A percentile compares a stretch with the other conserved stretches of the same genome.
phyloP scores from a whole-genome alignment of 2,797 vertebrate genomes.

The Ambastaia sidthimunki region DNA sequence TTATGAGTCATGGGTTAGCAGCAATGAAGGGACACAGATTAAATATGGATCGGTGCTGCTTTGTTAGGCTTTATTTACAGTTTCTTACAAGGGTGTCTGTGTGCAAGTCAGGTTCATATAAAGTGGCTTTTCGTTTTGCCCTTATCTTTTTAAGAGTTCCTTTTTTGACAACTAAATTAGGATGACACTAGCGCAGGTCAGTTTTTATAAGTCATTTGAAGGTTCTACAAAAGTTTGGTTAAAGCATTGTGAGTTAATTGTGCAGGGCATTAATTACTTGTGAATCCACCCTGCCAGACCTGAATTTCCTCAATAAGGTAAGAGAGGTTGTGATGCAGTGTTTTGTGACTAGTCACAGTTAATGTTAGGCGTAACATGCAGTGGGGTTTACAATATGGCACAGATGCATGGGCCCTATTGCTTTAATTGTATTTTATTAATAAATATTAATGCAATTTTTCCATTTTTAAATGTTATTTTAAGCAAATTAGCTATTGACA shows the following conservation, averaged over 20 bases:
- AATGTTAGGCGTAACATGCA: no score
- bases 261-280: not conserved
- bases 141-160: not conserved
- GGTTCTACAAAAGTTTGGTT: not conserved
- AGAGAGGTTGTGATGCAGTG: not conserved
- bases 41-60: not conserved
- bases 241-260: not conserved
- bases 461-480: no score
- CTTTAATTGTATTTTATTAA: no score
- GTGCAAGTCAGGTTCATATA: slow-evolving; percentile 8
- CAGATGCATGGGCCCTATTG: no score
- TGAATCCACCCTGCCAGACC: not conserved
- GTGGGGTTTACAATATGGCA: no score
- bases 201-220: not conserved
- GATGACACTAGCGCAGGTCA: not conserved
- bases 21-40: slow-evolving; percentile 5
- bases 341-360: not conserved
- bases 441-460: no score
- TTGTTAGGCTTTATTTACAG: not conserved
- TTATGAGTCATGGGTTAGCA: slow-evolving; percentile 35
- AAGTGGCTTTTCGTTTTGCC: not conserved
- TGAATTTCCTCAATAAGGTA: not conserved
- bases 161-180: not conserved
- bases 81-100: not conserved
- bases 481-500: no score